phyloP scores from a whole-genome alignment of 2,888 invertebrate species.

The Melikaiella ostensackeni region DNA sequence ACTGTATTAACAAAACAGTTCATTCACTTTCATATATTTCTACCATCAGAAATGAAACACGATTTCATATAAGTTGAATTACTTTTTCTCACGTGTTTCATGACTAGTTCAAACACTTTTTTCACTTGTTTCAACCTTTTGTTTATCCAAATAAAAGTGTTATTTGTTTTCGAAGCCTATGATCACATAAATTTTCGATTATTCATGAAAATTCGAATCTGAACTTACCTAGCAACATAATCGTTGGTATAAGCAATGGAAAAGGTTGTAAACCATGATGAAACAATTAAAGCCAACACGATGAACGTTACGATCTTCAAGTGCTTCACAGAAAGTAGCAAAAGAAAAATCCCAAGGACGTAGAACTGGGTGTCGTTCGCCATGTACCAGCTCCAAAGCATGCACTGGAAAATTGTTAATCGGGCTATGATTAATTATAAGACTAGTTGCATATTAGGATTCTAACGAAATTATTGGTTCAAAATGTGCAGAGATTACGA shows the following conservation, averaged over 20 bases:
- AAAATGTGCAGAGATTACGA: too few species aligned
- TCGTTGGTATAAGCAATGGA: conserved; percentile 86
- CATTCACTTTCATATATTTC: neutral
- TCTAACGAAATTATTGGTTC: conserved; percentile 40
- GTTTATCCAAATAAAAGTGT: neutral
- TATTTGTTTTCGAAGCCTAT: neutral
- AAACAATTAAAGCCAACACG: conserved; percentile 81
- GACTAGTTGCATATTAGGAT: conserved; percentile 6
- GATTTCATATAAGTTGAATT: neutral
- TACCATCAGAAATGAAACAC: neutral
- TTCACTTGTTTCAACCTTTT: neutral
- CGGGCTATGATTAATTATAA: conserved; percentile 43
- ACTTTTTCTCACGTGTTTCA: neutral
- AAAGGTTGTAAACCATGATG: conserved; percentile 88
- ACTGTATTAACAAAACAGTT: neutral
- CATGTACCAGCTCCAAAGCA: conserved; percentile 78
- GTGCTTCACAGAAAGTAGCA: conserved; percentile 77
- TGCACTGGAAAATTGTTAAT: conserved; percentile 71
- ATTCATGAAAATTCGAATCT: neutral
- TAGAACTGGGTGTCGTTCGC: conserved; percentile 78
- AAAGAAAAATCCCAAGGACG: conserved; percentile 74
- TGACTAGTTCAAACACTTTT: neutral
- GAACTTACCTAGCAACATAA: conserved; percentile 79
- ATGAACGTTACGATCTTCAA: conserved; percentile 81
- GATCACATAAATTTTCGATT: neutral